Evolutionary conservation across 2,797 vertebrate genomes (phyloP), one percentile per base, ranked within the genome.

Genomic region (Diplodus sargus): DNA sequence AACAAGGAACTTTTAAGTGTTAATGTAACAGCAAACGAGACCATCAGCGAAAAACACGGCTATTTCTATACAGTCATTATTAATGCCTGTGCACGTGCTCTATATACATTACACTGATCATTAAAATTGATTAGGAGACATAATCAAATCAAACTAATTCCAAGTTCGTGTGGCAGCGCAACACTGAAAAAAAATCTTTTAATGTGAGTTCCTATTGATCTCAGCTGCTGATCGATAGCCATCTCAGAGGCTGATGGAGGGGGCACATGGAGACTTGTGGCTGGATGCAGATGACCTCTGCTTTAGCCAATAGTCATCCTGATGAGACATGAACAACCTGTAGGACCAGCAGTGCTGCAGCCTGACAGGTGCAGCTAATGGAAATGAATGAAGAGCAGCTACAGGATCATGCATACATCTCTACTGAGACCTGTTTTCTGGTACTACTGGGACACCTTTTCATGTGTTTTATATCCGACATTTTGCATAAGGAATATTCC

Each of bases 121-220:
- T 23, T 78, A 7, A 2, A 4, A 81, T 69, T 43, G 48, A 79
- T 85, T 58, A 22, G 28, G 12, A 52, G 43, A 16, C 63, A 62
- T 61, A 13, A 52, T 70, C 11, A 67, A 65, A 72, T 86, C 45
- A 63, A 66, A 70, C 39, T 30, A 14, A 76, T 57, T 28, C 22
- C 39, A 23, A 47, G 22, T 53, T 53, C 42, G 15, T 25, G 25
- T 10, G 69, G 12, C 25, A 43, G 8, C 9, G 34, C 49, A 56
- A 47, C n/a, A 18, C 34, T 1, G 30, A 58, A 70, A 59, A 65
- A 42, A 85, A 84, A 84, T 72, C 74, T 69, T 45, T 76, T 76
- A 69, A 82, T 74, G 25, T 57, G 60, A 82, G 30, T 71, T 48
- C 5, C 0, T 47, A 89, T 88, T 69, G 88, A 83, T 74, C 43